Evolutionary conservation across 2,888 invertebrate species (phyloP).

Genomic region (Ligdia adustata): DNA sequence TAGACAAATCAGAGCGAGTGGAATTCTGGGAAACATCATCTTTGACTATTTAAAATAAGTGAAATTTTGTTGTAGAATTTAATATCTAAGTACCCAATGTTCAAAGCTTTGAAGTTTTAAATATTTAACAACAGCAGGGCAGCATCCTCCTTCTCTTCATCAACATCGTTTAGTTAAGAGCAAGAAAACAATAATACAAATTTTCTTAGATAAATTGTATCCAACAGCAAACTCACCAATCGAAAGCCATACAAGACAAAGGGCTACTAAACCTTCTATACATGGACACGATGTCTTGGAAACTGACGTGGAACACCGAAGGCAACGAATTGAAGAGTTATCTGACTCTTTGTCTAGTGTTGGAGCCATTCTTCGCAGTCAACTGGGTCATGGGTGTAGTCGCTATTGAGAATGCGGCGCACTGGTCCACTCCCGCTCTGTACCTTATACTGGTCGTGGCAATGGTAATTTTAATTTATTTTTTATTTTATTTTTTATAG

Average conservation of each 20-base stretch:
- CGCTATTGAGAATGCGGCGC: constrained; percentile 87
- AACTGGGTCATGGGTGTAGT: constrained; percentile 90
- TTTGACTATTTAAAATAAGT: too few relatives aligned
- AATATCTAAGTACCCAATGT: too few relatives aligned
- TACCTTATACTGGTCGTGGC: constrained; percentile 82
- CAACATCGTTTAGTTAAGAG: too few relatives aligned
- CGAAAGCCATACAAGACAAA: constrained; percentile 61
- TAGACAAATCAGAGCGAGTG: too few relatives aligned
- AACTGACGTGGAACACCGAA: constrained; percentile 76
- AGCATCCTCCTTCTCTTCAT: too few relatives aligned
- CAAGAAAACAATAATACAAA: too few relatives aligned
- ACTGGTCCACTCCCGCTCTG: constrained; percentile 84
- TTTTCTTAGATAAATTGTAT: too few relatives aligned
- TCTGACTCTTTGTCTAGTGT: constrained; percentile 85
- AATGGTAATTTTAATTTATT: constrained; percentile 77
- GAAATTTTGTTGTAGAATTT: too few relatives aligned
- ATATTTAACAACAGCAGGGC: too few relatives aligned
- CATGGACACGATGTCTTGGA: constrained; percentile 76
- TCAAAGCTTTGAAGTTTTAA: too few relatives aligned
- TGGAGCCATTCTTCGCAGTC: constrained; percentile 88
- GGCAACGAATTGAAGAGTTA: constrained; percentile 85
- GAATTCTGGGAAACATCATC: too few relatives aligned
- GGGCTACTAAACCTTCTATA: constrained; percentile 68
- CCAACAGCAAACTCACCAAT: constrained; percentile 40
- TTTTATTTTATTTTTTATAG: background rate